These are phyloP conservation scores for Asbolus verrucosus DNA, from an alignment of 1,140 invertebrate species.

Conservation along the genomic window DNA sequence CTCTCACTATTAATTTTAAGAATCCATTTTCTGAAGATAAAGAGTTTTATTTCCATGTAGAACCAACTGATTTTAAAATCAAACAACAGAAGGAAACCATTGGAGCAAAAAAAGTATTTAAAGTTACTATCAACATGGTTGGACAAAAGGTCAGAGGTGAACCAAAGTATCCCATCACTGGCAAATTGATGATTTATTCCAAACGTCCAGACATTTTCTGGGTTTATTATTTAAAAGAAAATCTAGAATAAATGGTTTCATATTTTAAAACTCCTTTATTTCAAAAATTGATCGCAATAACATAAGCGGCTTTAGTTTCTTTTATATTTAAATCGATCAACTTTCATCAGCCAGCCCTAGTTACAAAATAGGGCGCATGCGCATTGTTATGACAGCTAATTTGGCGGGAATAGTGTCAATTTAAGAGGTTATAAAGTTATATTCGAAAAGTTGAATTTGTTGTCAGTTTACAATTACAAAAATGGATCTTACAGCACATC, in stretches of 20 bases:
- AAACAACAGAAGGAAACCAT: conserved; percentile 43
- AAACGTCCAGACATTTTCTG: conserved; percentile 46
- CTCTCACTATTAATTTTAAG: conserved; percentile 48
- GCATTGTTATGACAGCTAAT: too few relatives aligned
- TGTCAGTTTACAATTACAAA: conserved; percentile 16
- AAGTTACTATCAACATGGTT: conserved; percentile 41
- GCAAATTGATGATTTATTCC: conserved; percentile 49
- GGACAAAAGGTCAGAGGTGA: background rate
- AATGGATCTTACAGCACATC: conserved; percentile 57
- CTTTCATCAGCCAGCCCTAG: too few relatives aligned
- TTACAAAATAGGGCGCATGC: too few relatives aligned
- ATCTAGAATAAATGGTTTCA: conserved; percentile 23
- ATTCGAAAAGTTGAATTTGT: too few relatives aligned
- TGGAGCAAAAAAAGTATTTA: conserved; percentile 42
- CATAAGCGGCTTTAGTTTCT: too few relatives aligned
- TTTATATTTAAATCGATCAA: too few relatives aligned
- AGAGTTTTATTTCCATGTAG: conserved; percentile 46
- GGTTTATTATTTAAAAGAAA: conserved; percentile 52
- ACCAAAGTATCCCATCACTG: conserved; percentile 48
- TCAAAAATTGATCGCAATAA: too few relatives aligned
- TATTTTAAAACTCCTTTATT: background rate
- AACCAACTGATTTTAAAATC: conserved; percentile 51
- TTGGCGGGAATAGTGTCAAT: too few relatives aligned
- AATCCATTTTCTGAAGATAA: conserved; percentile 54
- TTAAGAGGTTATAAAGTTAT: too few relatives aligned